A percentile compares a stretch with the other conserved stretches of the same genome.
phyloP scores from a whole-genome alignment of 2,888 invertebrate species.

The Tridacna gigas region DNA sequence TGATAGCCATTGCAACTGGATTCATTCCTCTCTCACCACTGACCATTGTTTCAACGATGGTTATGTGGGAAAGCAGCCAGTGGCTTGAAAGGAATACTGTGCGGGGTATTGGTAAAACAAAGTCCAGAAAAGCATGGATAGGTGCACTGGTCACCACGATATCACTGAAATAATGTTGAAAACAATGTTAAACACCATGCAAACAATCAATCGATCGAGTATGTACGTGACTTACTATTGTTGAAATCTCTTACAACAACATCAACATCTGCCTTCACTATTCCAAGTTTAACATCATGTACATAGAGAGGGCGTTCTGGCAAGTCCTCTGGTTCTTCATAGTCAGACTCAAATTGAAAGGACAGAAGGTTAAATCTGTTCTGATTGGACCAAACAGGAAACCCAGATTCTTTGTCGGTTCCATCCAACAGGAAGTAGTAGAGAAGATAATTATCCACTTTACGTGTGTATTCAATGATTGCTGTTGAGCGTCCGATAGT shows the following conservation, averaged over 20 bases:
- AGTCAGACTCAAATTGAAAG: constrained; percentile 42
- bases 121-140: too few species aligned
- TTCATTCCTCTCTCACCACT: too few species aligned
- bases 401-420: constrained; percentile 1
- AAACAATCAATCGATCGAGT: too few species aligned
- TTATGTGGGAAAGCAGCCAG: too few species aligned
- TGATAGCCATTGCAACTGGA: too few species aligned
- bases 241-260: background rate
- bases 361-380: constrained; percentile 42
- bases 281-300: constrained; percentile 40
- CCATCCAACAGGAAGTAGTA: constrained; percentile 45
- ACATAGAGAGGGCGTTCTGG: constrained; percentile 47
- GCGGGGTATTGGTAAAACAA: too few species aligned
- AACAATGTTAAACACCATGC: too few species aligned
- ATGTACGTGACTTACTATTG: background rate
- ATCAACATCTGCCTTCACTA: constrained; percentile 13
- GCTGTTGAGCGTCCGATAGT: constrained; percentile 40
- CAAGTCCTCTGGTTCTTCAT: constrained; percentile 26
- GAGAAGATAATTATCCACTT: constrained; percentile 17
- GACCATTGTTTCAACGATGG: too few species aligned
- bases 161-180: too few species aligned
- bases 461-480: constrained; percentile 14
- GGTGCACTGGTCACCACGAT: too few species aligned
- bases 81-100: too few species aligned
- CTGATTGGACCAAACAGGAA: constrained; percentile 43